phyloP scores from a whole-genome alignment of 2,797 vertebrate genomes.

The Miichthys miiuy region DNA sequence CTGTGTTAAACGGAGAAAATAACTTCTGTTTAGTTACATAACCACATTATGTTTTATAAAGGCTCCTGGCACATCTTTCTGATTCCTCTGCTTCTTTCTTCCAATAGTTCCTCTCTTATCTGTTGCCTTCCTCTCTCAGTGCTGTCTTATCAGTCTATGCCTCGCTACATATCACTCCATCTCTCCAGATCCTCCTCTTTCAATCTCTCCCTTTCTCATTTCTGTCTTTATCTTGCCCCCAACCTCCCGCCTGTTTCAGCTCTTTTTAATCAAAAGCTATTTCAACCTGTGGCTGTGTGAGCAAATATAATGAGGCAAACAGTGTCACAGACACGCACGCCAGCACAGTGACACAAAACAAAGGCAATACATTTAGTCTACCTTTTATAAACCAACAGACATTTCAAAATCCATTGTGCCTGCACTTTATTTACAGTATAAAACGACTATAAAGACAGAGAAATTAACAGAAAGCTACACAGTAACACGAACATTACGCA shows the following conservation, averaged over 20 bases:
- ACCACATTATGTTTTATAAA: conserved; percentile 38
- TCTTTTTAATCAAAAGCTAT: conserved; percentile 74
- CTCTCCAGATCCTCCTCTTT: conserved; percentile 70
- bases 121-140: conserved; percentile 54
- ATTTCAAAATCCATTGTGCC: not conserved
- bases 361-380: conserved; percentile 21
- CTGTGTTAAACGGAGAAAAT: conserved; percentile 29
- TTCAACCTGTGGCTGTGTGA: conserved; percentile 57
- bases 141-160: conserved; percentile 63
- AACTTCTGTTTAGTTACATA: conserved; percentile 25
- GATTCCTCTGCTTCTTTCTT: conserved; percentile 44
- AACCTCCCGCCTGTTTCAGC: conserved; percentile 55
- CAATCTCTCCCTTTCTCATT: conserved; percentile 65
- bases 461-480: not conserved
- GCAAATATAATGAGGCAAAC: conserved; percentile 63
- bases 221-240: conserved; percentile 65
- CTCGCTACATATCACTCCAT: conserved; percentile 67
- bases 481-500: not conserved
- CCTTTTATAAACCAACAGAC: not conserved
- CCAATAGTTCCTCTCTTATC: conserved; percentile 65
- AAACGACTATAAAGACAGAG: not conserved
- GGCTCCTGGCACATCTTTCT: conserved; percentile 31
- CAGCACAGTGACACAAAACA: conserved; percentile 9
- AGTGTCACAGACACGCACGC: conserved; percentile 32
- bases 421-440: not conserved